Conservation (phyloP, 2,113 vertebrate species). For the Bujurquina vittata region DNA sequence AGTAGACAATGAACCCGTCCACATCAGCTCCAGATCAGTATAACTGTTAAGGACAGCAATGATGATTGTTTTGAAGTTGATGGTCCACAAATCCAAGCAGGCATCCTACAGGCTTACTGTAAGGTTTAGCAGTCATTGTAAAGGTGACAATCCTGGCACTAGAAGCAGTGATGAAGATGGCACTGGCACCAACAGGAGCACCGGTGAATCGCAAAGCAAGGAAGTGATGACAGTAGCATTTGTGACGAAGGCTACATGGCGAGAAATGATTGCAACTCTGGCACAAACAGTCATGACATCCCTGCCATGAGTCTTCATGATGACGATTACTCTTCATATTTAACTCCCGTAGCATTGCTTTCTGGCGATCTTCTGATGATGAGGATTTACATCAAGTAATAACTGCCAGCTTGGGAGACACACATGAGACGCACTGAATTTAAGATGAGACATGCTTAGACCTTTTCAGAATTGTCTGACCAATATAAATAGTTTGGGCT, state of each 20-base stretch:
- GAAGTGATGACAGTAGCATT: background rate
- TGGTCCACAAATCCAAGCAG: background rate
- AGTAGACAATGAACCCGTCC: no score
- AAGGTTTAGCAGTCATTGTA: background rate
- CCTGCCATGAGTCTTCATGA: background rate
- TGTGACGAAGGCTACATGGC: background rate
- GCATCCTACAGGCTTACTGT: background rate
- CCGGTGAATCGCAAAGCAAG: background rate
- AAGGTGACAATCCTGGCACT: background rate
- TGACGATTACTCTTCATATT: conserved; percentile 9
- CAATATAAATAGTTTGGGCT: background rate
- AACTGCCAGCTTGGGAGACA: background rate
- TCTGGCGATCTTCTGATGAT: background rate
- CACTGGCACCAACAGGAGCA: background rate
- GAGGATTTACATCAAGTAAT: background rate
- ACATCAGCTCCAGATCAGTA: no score
- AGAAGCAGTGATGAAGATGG: background rate
- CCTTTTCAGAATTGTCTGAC: background rate
- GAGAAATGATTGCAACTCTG: background rate
- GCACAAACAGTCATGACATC: background rate
- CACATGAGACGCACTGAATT: background rate
- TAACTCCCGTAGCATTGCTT: background rate
- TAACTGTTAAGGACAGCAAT: background rate
- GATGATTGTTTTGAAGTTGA: background rate
- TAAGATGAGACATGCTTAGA: background rate